A percentile compares a stretch with the other conserved stretches of the same genome.
These are phyloP conservation scores for Forbesichthys agassizii DNA, from an alignment of 2,113 vertebrate species.

Conservation along the genomic window DNA sequence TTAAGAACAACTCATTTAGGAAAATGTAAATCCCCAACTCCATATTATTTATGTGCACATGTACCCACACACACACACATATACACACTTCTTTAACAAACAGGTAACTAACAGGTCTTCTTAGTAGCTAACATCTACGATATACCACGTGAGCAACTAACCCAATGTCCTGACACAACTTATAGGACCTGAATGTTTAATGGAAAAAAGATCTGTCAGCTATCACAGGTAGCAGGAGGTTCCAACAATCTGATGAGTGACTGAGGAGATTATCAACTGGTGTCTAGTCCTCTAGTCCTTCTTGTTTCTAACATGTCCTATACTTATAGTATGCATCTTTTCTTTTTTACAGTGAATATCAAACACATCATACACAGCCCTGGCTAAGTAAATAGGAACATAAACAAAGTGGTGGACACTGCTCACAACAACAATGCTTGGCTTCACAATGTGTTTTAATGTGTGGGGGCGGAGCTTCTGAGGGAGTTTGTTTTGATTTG, in stretches of 20 bases:
- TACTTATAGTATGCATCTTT: not conserved
- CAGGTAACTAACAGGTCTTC: too few relatives aligned
- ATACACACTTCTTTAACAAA: not conserved
- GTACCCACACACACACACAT: not conserved
- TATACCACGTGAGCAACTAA: constrained; percentile 48
- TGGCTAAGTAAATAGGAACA: too few relatives aligned
- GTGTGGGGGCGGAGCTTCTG: too few relatives aligned
- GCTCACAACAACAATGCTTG: too few relatives aligned
- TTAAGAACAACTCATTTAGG: too few relatives aligned
- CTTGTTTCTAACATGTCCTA: constrained; percentile 23
- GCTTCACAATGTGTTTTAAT: too few relatives aligned
- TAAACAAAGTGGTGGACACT: too few relatives aligned
- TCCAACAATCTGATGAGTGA: constrained; percentile 50
- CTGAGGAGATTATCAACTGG: constrained; percentile 31
- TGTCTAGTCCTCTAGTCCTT: constrained; percentile 36
- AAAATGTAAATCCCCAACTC: not conserved
- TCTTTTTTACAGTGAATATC: not conserved
- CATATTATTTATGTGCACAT: not conserved
- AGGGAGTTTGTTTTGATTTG: too few relatives aligned
- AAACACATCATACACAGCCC: not conserved
- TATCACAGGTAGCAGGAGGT: constrained; percentile 42
- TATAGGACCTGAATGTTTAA: constrained; percentile 57
- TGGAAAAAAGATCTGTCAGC: constrained; percentile 54
- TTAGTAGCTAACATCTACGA: constrained; percentile 23
- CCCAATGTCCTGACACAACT: constrained; percentile 50